Percentiles rank a stretch among this genome's conserved stretches.
These are phyloP conservation scores for Dysdera silvatica DNA, from an alignment of 1,140 invertebrate species.

Conservation along the genomic window DNA sequence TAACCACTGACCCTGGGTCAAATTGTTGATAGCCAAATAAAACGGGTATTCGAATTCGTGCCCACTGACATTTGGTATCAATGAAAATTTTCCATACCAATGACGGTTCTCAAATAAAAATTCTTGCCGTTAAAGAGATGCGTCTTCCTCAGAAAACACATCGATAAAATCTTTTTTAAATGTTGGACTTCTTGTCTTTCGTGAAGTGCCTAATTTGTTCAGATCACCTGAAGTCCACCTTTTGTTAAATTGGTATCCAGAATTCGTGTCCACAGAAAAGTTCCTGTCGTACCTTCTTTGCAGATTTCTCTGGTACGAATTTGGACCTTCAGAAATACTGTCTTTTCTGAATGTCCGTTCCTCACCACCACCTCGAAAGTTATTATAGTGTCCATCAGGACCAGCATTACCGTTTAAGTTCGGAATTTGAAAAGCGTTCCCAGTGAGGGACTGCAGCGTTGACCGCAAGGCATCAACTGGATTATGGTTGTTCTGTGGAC, in stretches of 20 bases:
- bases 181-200: conserved; percentile 7
- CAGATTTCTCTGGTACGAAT: conserved; percentile 15
- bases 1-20: no score
- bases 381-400: conserved; percentile 4
- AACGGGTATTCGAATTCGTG: no score
- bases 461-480: conserved; percentile 5
- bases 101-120: no score
- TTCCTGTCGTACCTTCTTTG: conserved; percentile 14
- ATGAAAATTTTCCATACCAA: no score
- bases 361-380: conserved; percentile 7
- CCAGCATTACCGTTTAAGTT: background rate
- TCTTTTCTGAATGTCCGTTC: conserved; percentile 13
- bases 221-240: conserved; percentile 15
- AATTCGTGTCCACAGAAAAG: conserved; percentile 14
- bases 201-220: conserved; percentile 8
- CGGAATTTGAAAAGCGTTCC: background rate
- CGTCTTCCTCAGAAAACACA: no score
- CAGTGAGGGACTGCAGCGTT: background rate
- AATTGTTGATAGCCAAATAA: no score
- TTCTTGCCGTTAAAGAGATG: no score
- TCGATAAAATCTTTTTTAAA: conserved; percentile 28
- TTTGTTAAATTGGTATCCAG: conserved; percentile 10
- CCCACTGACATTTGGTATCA: no score
- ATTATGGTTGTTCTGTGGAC: conserved; percentile 1
- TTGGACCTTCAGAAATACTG: conserved; percentile 14